Evolutionary conservation across 2,888 invertebrate species (phyloP).

Genomic region (Neoscelio sp.): DNA sequence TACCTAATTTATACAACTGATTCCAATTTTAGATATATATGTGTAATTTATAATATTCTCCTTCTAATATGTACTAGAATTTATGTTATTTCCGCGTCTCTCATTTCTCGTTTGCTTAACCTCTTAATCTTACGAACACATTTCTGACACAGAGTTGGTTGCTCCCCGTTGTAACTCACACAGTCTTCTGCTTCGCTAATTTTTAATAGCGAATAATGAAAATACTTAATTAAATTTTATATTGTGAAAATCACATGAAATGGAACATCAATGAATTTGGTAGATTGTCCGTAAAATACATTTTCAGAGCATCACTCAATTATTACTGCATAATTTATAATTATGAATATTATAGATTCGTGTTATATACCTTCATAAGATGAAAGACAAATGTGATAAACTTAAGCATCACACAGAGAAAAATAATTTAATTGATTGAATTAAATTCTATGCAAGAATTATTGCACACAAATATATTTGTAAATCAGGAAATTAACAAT

Average conservation of each 20-base stretch:
- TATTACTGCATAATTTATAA: too few relatives aligned
- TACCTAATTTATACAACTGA: too few relatives aligned
- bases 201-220: conserved; percentile 43
- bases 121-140: conserved; percentile 58
- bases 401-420: not conserved
- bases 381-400: conserved; percentile 14
- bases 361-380: conserved; percentile 21
- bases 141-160: conserved; percentile 53
- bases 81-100: conserved; percentile 51
- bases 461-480: conserved; percentile 17
- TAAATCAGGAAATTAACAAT: conserved; percentile 13
- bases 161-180: conserved; percentile 44
- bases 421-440: conserved; percentile 20
- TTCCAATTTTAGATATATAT: too few relatives aligned
- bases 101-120: conserved; percentile 55
- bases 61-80: conserved; percentile 16
- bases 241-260: too few relatives aligned
- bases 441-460: conserved; percentile 4
- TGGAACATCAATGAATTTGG: too few relatives aligned
- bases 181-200: conserved; percentile 44
- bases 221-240: conserved; percentile 27
- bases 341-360: too few relatives aligned
- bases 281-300: conserved; percentile 15
- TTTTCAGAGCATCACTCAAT: too few relatives aligned
- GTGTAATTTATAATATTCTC: conserved; percentile 8